These are phyloP conservation scores for Tapirus terrestris DNA, from an alignment of 2,113 vertebrate species.

Conservation along the genomic window DNA sequence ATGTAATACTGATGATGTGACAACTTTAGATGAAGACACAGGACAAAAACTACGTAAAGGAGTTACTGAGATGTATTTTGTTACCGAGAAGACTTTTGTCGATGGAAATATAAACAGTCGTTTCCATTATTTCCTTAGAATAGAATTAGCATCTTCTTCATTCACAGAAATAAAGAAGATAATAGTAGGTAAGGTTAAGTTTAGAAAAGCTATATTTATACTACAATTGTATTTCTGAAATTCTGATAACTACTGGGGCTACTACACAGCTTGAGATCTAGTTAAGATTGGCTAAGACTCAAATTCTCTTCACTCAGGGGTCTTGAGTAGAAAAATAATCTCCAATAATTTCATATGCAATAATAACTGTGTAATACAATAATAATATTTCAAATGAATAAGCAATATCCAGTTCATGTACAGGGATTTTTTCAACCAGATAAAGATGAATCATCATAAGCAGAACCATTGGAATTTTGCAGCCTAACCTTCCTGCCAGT, in stretches of 20 bases:
- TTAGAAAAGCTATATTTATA: conserved; percentile 46
- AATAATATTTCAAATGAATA: conserved; percentile 44
- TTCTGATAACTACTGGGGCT: background rate
- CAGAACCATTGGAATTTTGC: background rate
- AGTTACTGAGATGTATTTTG: background rate
- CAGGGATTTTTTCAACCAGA: background rate
- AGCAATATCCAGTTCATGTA: background rate
- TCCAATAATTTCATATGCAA: background rate
- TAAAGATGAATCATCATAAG: background rate
- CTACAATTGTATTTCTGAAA: background rate
- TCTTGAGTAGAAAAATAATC: conserved; percentile 9
- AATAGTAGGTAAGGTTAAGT: conserved; percentile 29
- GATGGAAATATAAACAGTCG: background rate
- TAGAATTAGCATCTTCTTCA: background rate
- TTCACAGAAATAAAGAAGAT: conserved; percentile 35
- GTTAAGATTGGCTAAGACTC: background rate
- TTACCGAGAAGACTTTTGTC: background rate
- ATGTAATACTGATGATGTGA: background rate
- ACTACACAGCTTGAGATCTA: background rate
- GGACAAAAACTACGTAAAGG: background rate
- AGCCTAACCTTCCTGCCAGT: background rate
- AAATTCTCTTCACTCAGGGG: conserved; percentile 6
- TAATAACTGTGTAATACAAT: background rate
- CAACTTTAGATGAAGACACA: background rate
- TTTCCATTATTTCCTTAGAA: conserved; percentile 7